These are phyloP conservation scores for Acronicta leporina DNA, from an alignment of 2,888 invertebrate species.

Conservation along the genomic window DNA sequence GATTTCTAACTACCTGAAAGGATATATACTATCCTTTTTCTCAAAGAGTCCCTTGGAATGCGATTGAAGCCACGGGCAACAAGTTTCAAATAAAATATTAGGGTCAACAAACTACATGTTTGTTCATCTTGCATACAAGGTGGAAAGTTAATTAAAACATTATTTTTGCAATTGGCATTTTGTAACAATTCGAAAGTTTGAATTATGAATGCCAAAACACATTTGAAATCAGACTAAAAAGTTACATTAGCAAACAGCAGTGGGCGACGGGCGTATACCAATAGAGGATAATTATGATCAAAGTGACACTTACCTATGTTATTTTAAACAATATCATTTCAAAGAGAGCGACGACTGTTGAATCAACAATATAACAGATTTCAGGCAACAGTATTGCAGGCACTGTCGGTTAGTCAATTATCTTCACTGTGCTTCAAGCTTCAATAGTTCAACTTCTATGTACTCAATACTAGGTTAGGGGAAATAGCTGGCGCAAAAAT, in stretches of 20 bases:
- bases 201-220: slow-evolving; percentile 3
- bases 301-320: slow-evolving; percentile 55
- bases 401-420: slow-evolving; percentile 75
- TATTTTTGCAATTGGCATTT: slow-evolving; percentile 6
- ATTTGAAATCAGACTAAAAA: slow-evolving; percentile 1
- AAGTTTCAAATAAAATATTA: slow-evolving; percentile 13
- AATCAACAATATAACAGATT: slow-evolving; percentile 44
- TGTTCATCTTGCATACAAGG: not conserved
- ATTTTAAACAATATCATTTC: slow-evolving; percentile 52
- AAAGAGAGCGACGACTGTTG: slow-evolving; percentile 48
- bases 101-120: slow-evolving; percentile 35
- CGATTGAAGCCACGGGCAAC: too few species aligned
- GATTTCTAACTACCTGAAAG: too few species aligned
- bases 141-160: slow-evolving; percentile 1
- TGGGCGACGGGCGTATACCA: slow-evolving; percentile 67
- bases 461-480: slow-evolving; percentile 81
- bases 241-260: slow-evolving; percentile 41
- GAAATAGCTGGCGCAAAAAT: slow-evolving; percentile 69
- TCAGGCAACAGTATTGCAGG: slow-evolving; percentile 63
- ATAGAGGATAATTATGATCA: slow-evolving; percentile 48
- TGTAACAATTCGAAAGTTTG: slow-evolving; percentile 21
- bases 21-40: too few species aligned
- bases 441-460: slow-evolving; percentile 63
- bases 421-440: slow-evolving; percentile 69
- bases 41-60: too few species aligned